Percentiles rank a stretch among this genome's conserved stretches.
phyloP scores from a whole-genome alignment of 2,888 invertebrate species.

The Drosophila acutilabella region DNA sequence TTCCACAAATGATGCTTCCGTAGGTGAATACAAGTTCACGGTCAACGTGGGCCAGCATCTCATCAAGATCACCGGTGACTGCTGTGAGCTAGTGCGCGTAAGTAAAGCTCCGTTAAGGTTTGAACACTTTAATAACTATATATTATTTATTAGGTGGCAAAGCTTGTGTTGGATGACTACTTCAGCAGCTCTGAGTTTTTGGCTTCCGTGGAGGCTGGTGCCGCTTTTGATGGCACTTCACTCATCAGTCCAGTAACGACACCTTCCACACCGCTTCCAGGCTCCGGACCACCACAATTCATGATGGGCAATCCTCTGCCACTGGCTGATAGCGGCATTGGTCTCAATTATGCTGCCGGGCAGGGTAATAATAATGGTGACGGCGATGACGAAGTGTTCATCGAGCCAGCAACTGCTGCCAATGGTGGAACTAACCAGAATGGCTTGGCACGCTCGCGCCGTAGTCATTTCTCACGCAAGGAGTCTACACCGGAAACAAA shows the following conservation, averaged over 20 bases:
- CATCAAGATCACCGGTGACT: constrained; percentile 93
- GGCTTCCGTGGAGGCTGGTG: constrained; percentile 84
- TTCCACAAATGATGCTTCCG: constrained; percentile 93
- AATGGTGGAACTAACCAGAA: constrained; percentile 72
- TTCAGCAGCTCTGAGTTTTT: constrained; percentile 87
- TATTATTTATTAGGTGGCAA: constrained; percentile 89
- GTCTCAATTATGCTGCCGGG: constrained; percentile 82
- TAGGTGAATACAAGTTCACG: constrained; percentile 95
- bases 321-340: constrained; percentile 84
- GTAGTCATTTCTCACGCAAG: constrained; percentile 85
- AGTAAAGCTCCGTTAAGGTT: too few species aligned
- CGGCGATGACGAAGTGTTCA: constrained; percentile 85
- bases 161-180: constrained; percentile 94
- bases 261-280: constrained; percentile 82
- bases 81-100: constrained; percentile 94
- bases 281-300: constrained; percentile 79
- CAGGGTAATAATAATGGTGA: constrained; percentile 74
- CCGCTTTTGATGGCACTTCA: constrained; percentile 83
- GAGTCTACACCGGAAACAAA: constrained; percentile 83
- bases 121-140: too few species aligned
- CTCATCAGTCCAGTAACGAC: constrained; percentile 83
- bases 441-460: constrained; percentile 84
- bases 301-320: constrained; percentile 79
- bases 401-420: constrained; percentile 57
- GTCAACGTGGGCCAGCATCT: constrained; percentile 93